phyloP scores from a whole-genome alignment of 2,888 invertebrate species.

The Adelphocoris suturalis region DNA sequence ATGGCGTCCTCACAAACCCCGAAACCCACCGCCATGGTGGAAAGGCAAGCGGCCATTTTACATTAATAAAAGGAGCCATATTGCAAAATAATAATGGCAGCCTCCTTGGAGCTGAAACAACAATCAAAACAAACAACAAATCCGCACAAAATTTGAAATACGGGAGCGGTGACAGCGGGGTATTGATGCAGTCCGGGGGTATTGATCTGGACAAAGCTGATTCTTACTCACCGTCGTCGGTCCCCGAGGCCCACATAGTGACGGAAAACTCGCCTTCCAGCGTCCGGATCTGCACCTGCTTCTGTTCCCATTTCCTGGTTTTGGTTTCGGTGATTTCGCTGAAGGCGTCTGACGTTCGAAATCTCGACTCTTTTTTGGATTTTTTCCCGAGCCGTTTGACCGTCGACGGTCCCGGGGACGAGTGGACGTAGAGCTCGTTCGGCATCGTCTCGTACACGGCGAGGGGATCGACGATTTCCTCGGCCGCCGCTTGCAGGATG shows the following conservation, averaged over 20 bases:
- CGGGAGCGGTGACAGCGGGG: conserved; percentile 11
- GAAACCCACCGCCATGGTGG: conserved; percentile 79
- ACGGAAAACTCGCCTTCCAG: conserved; percentile 98
- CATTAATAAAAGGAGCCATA: conserved; percentile 83
- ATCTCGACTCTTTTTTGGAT: conserved; percentile 76
- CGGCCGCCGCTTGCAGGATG: conserved; percentile 88
- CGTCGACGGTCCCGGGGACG: conserved; percentile 84
- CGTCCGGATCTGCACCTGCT: conserved; percentile 97
- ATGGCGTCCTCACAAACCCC: conserved; percentile 51
- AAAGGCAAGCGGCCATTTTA: conserved; percentile 81
- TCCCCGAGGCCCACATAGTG: conserved; percentile 97
- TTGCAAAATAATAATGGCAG: conserved; percentile 82
- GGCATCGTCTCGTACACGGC: conserved; percentile 86
- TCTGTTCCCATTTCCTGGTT: conserved; percentile 95
- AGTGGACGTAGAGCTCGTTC: conserved; percentile 85
- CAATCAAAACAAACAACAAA: conserved; percentile 71
- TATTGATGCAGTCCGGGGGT: neutral
- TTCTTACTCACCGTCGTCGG: conserved; percentile 87
- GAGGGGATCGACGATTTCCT: conserved; percentile 87
- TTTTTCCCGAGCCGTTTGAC: conserved; percentile 74
- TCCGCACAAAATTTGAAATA: conserved; percentile 50
- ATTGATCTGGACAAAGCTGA: conserved; percentile 54
- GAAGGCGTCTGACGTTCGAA: conserved; percentile 76
- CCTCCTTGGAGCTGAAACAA: conserved; percentile 79
- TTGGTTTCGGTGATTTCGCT: conserved; percentile 79